Evolutionary conservation across 1,140 invertebrate genomes (phyloP).

Genomic region (Rhagoletis pomonella): DNA sequence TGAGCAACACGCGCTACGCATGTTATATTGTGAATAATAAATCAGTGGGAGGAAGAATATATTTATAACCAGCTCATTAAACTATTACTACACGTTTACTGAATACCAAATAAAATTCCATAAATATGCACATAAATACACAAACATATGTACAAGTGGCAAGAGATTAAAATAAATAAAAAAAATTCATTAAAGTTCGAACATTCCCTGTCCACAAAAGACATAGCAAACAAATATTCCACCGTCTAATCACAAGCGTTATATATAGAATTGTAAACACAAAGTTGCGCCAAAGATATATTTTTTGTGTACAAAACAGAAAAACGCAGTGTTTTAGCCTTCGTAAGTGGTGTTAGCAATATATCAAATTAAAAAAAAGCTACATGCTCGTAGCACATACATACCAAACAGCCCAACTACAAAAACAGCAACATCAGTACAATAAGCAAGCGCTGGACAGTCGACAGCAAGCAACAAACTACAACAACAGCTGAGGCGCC

Average conservation of each 20-base stretch:
- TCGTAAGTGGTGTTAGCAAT: not conserved
- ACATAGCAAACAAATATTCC: not conserved
- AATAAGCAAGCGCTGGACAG: not conserved
- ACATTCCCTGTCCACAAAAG: not conserved
- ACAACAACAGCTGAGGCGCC: not conserved
- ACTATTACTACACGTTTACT: too few species aligned
- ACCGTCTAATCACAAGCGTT: not conserved
- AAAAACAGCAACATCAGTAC: not conserved
- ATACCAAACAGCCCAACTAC: constrained; percentile 6
- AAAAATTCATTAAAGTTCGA: not conserved
- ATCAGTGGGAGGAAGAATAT: not conserved
- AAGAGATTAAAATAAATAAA: not conserved
- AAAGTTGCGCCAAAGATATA: not conserved
- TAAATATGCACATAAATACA: too few species aligned
- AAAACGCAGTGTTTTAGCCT: constrained; percentile 21
- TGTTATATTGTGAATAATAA: not conserved
- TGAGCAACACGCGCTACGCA: constrained; percentile 13
- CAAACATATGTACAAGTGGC: not conserved
- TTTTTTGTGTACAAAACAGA: not conserved
- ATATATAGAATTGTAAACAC: not conserved
- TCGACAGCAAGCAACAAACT: not conserved
- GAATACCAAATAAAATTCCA: too few species aligned
- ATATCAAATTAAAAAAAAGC: not conserved
- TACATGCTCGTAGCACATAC: not conserved
- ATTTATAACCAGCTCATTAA: too few species aligned